Base-by-base conservation (phyloP, 2,888 invertebrate genomes). In the Drosophila rellima region DNA sequence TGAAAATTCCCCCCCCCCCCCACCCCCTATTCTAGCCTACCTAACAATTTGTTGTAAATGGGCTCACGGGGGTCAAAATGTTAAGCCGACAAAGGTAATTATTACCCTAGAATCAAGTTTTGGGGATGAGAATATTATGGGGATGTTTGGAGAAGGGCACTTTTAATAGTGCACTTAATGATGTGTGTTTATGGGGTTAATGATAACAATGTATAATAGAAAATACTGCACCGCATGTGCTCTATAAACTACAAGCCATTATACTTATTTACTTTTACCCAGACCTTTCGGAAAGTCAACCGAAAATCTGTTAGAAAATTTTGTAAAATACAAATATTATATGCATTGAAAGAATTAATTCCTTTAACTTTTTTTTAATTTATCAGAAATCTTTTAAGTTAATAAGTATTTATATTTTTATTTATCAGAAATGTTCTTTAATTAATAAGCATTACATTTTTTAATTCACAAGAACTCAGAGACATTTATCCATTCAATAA, bases 121-220 rank as follows among this genome's bases (percentile, higher is more conserved):
- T 33, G n/a, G 31, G 18, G 15, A 1, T 33, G 35, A 7, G 18
- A 40, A 5, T 39, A 4, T 4, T 13, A 8, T 5, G 20, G n/a
- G 7, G 23, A 1, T 5, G 10, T 18, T 18, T 7, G 35, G 5
- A 6, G 11, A 11, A 26, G 61, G 45, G 29, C 8, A 18, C 40
- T 42, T 47, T 48, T 73, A 75, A 75, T 68, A 63, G 60, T 61
- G 78, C 64, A 55, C n/a, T 65, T 76, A 76, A 78, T 74, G 78
- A 75, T 75, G 75, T 78, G 70, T 75, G 47, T 60, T 56, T 57
- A 47, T 60, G 73, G 69, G 56, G 48, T 40, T 39, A 60, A 13
- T 17, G 55, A 44, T 57, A 47, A 40, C 70, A 70, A 78, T 74
- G 65, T 33, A 75, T 78, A 62, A 65, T 50, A 51, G 63, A 54